Percentiles rank a stretch among this genome's conserved stretches.
Conservation (phyloP, 1,140 invertebrate genomes). For the Orius insidiosus region DNA sequence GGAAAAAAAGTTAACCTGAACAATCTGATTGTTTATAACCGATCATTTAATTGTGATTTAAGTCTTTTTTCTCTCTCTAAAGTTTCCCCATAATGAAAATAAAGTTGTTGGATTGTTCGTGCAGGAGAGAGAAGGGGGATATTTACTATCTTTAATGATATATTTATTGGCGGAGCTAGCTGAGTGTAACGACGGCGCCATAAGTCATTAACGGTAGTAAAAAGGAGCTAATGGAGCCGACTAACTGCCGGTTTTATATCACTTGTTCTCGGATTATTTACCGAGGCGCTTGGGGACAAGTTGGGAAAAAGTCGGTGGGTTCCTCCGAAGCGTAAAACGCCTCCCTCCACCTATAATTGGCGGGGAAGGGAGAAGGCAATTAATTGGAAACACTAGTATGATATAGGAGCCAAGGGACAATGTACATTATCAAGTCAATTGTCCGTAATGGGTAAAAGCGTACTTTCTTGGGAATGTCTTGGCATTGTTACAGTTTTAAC, state of each 20-base stretch:
- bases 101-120: too few species aligned
- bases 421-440: constrained; percentile 12
- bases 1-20: too few species aligned
- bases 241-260: constrained; percentile 5
- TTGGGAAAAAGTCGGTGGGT: not conserved
- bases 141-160: constrained; percentile 1
- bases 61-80: too few species aligned
- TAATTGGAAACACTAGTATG: constrained; percentile 10
- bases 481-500: constrained; percentile 12
- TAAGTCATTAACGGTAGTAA: constrained; percentile 9
- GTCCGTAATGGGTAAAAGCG: constrained; percentile 7
- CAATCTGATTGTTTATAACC: too few species aligned
- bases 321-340: not conserved
- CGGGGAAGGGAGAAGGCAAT: not conserved
- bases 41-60: too few species aligned
- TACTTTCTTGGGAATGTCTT: constrained; percentile 8
- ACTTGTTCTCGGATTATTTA: constrained; percentile 3
- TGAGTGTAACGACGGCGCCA: constrained; percentile 2
- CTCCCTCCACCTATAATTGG: not conserved
- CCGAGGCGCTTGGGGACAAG: not conserved
- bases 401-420: constrained; percentile 9
- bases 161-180: constrained; percentile 2
- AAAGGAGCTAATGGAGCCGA: constrained; percentile 4
- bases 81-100: too few species aligned
- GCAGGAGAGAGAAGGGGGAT: too few species aligned